Percentiles rank a stretch among this genome's conserved stretches.
These are phyloP conservation scores for Pentalonia nigronervosa DNA, from an alignment of 1,140 invertebrate species.

Conservation along the genomic window DNA sequence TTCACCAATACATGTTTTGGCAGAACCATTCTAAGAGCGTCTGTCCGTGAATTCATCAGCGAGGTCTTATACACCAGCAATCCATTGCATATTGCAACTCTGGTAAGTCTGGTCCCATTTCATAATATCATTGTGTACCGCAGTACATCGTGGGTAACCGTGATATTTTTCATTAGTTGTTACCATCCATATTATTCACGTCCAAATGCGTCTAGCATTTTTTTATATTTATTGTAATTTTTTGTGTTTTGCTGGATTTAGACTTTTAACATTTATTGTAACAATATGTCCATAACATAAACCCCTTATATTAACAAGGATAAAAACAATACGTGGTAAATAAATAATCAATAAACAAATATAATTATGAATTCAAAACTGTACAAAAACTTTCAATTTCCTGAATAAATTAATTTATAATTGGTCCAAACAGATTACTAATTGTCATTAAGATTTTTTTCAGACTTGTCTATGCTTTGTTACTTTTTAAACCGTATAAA, in stretches of 20 bases:
- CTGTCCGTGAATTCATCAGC: neutral
- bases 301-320: too few relatives aligned
- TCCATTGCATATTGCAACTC: neutral
- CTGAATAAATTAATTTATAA: neutral
- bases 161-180: neutral
- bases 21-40: neutral
- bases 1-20: neutral
- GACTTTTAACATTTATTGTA: too few relatives aligned
- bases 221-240: neutral
- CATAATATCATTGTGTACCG: neutral
- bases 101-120: neutral
- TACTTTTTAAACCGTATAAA: neutral
- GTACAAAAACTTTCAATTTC: neutral
- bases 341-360: neutral
- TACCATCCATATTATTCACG: neutral
- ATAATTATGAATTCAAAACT: neutral
- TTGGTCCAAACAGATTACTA: neutral
- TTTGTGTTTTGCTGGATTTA: too few relatives aligned
- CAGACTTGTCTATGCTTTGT: neutral
- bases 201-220: neutral
- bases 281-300: too few relatives aligned
- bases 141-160: too few relatives aligned
- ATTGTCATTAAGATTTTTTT: neutral
- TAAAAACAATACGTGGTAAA: too few relatives aligned
- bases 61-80: neutral